Percentiles rank a stretch among this genome's conserved stretches.
phyloP scores from a whole-genome alignment of 2,113 vertebrate species.

The Apaloderma vittatum region DNA sequence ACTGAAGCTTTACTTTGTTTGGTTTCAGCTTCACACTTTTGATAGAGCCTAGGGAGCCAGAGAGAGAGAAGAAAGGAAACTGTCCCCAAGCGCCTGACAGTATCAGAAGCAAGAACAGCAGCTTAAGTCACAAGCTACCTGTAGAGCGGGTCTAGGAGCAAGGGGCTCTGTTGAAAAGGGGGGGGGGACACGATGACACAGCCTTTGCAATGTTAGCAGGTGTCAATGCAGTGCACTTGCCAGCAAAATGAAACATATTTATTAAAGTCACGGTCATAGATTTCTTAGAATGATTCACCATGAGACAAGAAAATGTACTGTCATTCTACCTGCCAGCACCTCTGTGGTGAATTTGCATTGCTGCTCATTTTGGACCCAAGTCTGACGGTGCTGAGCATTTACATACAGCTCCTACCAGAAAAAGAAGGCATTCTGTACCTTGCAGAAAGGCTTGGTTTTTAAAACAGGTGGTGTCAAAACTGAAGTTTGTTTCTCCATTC shows the following conservation, averaged over 20 bases:
- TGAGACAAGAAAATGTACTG: not conserved
- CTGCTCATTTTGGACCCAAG: not conserved
- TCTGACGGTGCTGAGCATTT: not conserved
- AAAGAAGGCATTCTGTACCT: not conserved
- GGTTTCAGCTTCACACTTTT: conserved; percentile 56
- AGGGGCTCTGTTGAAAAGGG: not conserved
- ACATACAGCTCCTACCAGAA: not conserved
- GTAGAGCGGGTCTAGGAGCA: not conserved
- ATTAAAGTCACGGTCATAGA: not conserved
- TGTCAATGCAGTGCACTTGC: not conserved
- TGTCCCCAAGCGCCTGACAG: conserved; percentile 9
- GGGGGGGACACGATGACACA: not conserved
- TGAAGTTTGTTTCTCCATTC: not conserved
- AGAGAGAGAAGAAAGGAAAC: conserved; percentile 39
- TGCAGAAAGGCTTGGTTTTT: not conserved
- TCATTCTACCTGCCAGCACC: not conserved
- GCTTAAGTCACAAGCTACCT: not conserved
- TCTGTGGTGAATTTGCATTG: not conserved
- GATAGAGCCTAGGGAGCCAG: conserved; percentile 33
- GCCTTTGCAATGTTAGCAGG: not conserved
- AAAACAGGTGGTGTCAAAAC: not conserved
- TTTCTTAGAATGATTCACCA: not conserved
- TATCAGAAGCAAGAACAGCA: conserved; percentile 16
- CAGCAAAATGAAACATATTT: not conserved
- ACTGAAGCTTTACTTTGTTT: conserved; percentile 67